Base-by-base conservation (phyloP, 2,113 vertebrate species). In the Dromiciops gliroides region DNA sequence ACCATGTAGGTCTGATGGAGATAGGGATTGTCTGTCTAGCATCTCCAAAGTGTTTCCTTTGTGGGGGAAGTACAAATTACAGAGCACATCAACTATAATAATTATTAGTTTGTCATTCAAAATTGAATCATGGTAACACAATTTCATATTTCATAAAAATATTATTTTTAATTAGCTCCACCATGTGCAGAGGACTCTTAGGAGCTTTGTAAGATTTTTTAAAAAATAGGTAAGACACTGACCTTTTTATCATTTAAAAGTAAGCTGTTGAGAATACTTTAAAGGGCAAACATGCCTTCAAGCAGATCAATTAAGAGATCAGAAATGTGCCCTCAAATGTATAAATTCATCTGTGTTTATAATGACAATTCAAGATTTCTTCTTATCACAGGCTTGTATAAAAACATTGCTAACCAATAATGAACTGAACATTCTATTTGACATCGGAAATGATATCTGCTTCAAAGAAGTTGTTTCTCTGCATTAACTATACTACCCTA, bases 311-410 rank as follows among this genome's bases (percentile, higher is more conserved):
- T 1, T 67, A 49, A 94, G 75, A 95, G 48, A 28, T 92, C 49
- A 83, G 52, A 9, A 25, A 90, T 89, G 92, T 56, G 12, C 47
- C 37, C 83, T 92, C 95, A 44, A 51, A 28, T 93, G 19, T 2
- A 49, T 75, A 10, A n/a, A 49, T 90, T 95, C 88, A 7, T 26
- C n/a, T 37, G 0, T 90, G 51, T 90, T 93, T 92, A 4, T 51
- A 94, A 92, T 92, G 89, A 89, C 8, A 89, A 83, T 51, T 44
- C 93, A 50, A 94, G 0, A 52, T 37, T 7, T 96, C 53, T 60
- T 96, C 89, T 94, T 92, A 95, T 96, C 31, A 92, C 8, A 89
- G 92, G 94, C 94, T 95, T 97, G 92, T 89, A 95, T 94, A 94
- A 94, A 48, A 48, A 53, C 83, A 53, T 90, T 96, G 52, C 44